Conservation (phyloP, 2,888 invertebrate species). For the Deilephila porcellus region DNA sequence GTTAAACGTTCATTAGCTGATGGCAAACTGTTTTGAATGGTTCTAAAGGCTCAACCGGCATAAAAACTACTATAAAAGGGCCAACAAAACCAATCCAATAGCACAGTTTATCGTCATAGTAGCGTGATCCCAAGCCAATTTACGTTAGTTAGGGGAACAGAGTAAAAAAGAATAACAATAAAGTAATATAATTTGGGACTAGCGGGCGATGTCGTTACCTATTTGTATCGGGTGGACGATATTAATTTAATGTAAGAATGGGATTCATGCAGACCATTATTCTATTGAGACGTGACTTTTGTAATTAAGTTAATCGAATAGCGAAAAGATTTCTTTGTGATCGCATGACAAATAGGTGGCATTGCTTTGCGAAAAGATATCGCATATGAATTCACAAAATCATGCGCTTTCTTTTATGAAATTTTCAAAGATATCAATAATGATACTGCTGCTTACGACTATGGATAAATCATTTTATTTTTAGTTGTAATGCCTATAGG, state of each 20-base stretch:
- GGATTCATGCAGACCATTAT: constrained; percentile 64
- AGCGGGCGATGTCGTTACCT: constrained; percentile 72
- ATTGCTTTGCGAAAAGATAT: not conserved
- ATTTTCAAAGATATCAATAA: too few species aligned
- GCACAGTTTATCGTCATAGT: constrained; percentile 78
- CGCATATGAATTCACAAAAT: not conserved
- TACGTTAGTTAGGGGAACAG: constrained; percentile 80
- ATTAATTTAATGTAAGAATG: constrained; percentile 77
- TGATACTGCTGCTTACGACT: too few species aligned
- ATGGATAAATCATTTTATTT: too few species aligned
- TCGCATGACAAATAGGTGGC: constrained; percentile 8
- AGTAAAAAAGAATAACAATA: constrained; percentile 81
- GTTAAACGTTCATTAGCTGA: constrained; percentile 21
- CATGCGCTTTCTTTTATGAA: not conserved
- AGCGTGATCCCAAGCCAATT: constrained; percentile 83
- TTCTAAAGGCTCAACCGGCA: constrained; percentile 30
- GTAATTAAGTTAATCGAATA: constrained; percentile 55
- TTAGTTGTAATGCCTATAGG: too few species aligned
- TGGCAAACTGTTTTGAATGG: constrained; percentile 31
- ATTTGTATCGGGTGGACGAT: constrained; percentile 70
- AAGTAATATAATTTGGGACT: constrained; percentile 82
- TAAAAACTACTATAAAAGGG: constrained; percentile 45
- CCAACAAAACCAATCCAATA: constrained; percentile 75
- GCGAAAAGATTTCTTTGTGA: constrained; percentile 11
- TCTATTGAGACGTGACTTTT: constrained; percentile 59